A percentile compares a stretch with the other conserved stretches of the same genome.
Conservation (phyloP, 1,140 invertebrate genomes). For the Aphelenchoides avenae region DNA sequence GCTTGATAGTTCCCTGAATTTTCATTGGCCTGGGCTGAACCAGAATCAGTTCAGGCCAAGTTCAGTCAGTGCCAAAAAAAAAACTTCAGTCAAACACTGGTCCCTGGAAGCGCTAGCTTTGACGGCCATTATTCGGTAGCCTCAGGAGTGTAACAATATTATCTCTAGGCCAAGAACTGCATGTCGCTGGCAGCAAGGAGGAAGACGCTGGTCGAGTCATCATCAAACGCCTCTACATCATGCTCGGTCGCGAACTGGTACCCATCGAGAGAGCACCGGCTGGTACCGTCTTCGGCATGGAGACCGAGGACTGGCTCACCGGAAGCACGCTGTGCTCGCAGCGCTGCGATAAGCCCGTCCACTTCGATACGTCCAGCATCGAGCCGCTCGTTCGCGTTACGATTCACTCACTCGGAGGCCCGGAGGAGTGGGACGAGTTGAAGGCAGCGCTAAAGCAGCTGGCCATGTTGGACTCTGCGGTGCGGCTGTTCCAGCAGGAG, state of each 20-base stretch:
- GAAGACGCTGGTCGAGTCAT: constrained; percentile 54
- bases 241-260: constrained; percentile 89
- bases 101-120: too few species aligned
- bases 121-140: too few species aligned
- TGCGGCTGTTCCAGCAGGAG: constrained; percentile 64
- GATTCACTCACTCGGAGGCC: constrained; percentile 61
- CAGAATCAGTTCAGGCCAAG: too few species aligned
- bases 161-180: too few species aligned
- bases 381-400: constrained; percentile 88
- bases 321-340: constrained; percentile 28
- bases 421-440: constrained; percentile 68
- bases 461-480: constrained; percentile 77
- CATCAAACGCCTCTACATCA: constrained; percentile 75
- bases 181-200: neutral
- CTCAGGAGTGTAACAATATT: too few species aligned
- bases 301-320: constrained; percentile 69
- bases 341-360: neutral
- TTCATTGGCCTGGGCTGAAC: too few species aligned
- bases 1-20: too few species aligned
- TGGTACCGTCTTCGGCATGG: constrained; percentile 76
- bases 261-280: constrained; percentile 73
- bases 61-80: too few species aligned
- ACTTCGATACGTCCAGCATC: constrained; percentile 57
- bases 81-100: too few species aligned
- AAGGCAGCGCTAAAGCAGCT: constrained; percentile 74